A percentile compares a stretch with the other conserved stretches of the same genome.
Conservation (phyloP, 2,113 vertebrate genomes). For the Argyrosomus japonicus region DNA sequence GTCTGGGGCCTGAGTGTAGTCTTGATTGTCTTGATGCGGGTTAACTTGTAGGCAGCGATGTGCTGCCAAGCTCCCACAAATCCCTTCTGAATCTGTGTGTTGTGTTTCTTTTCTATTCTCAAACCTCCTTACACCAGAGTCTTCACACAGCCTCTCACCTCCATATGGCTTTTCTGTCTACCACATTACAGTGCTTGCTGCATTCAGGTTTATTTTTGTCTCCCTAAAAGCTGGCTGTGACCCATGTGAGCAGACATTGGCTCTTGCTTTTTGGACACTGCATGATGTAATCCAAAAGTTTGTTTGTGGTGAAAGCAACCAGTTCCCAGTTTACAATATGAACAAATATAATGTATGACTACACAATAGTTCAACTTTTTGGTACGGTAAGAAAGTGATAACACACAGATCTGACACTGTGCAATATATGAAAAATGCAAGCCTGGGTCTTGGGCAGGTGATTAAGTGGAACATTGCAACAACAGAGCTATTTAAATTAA, state of each 20-base stretch:
- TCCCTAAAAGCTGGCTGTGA: not conserved
- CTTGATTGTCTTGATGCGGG: not conserved
- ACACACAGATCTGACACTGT: not conserved
- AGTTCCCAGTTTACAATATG: not conserved
- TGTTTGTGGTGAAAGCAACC: not conserved
- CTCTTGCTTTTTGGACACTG: not conserved
- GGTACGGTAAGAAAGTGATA: not conserved
- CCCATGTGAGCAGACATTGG: not conserved
- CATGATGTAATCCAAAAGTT: not conserved
- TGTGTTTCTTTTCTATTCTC: not conserved
- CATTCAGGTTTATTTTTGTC: not conserved
- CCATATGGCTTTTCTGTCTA: not conserved
- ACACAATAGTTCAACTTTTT: no score
- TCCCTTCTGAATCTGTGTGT: not conserved
- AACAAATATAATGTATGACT: no score
- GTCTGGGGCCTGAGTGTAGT: not conserved
- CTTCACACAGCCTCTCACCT: conserved; percentile 6
- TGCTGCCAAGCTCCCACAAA: not conserved
- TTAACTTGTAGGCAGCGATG: conserved; percentile 4
- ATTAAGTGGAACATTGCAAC: not conserved
- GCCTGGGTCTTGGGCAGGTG: not conserved
- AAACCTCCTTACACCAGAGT: not conserved
- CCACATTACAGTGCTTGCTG: not conserved
- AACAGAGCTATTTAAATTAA: not conserved
- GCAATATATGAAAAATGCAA: not conserved